Evolutionary conservation across 2,888 invertebrate species (phyloP), one percentile per base, ranked within the genome.

Genomic region (Drosophila prolongata): DNA sequence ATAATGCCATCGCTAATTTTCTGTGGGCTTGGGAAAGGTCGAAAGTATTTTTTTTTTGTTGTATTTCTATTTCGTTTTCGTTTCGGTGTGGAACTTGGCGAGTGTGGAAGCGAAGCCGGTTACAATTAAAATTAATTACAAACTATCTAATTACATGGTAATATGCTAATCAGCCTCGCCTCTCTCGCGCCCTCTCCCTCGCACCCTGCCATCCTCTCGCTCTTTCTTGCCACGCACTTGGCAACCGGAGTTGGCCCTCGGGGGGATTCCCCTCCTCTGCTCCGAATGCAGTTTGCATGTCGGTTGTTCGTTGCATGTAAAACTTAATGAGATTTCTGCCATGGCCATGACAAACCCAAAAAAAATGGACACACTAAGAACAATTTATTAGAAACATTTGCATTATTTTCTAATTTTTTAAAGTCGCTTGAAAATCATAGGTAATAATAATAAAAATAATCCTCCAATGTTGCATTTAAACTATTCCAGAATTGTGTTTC

Each of bases 81-180:
- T 46, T 56, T 35, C 34, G 16, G 14, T 37, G n/a, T 35, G 40
- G 11, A 8, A 27, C 14, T 16, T 30, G n/a, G 16, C 30, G 35
- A 42, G 40, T 35, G 42, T 54, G 54, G 50, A 37, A 52, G 67
- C 42, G 30, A 35, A 76, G 62, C 59, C 84, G 53, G 55, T 59
- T 60, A 80, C 82, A 90, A 90, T 90, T 90, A 89, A 90, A 89
- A 87, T 78, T 78, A 89, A 85, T 90, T 87, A 79, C 80, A 80
- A 78, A 84, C 87, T 71, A 80, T 75, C 79, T 88, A 89, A 89
- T 89, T 87, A 89, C 76, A 79, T 76, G 88, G 78, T 80, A 89
- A 87, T 89, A 89, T 89, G 90, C 83, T 90, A 89, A 89, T 83
- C 79, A 87, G 85, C 59, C 76, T 46, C 72, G 72, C 55, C 55